Evolutionary conservation across 2,888 invertebrate species (phyloP), one percentile per base, ranked within the genome.

Genomic region (Pollenia labialis): DNA sequence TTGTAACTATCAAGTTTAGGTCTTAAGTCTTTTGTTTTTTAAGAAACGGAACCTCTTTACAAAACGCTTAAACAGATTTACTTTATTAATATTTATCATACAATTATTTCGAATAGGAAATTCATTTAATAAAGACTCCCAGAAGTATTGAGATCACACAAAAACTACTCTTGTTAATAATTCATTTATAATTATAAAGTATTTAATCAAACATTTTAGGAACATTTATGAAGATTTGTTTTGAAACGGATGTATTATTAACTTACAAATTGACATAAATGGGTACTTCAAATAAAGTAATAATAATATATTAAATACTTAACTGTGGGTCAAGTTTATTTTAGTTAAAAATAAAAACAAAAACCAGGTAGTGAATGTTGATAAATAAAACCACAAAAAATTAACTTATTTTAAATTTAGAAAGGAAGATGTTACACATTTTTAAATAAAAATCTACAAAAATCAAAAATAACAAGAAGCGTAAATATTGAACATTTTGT

Each of bases 241-340:
- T 44, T 18, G 46, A 7, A 64, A 46, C 46, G 8, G 18, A 64
- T 46, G 46, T 64, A 44, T 18, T 64, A 44, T 18, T 12, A 16
- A 40, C 6, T 14, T 58, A 58, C 9, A 14, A 32, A 23, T 32
- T 1, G 16, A 23, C n/a, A 23, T 56, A 32, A 50, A 32, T 14
- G 10, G 11, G 11, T 32, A 68, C 68, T 68, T 68, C 1, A 50
- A n/a, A 52, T 50, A n/a, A 50, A 52, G n/a, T 50, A 23, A 48
- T 48, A 40, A 40, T 32, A 32, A 32, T 32, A 6, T 11, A 12
- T 62, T 14, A 11, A 4, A 9, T n/a, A 68, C 50, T 68, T 50
- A 68, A 50, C 4, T 14, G 52, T 16, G 8, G 52, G 16, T 68
- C 48, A 68, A 68, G 50, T 68, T 42, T 60, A 42, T 58, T n/a